phyloP scores from a whole-genome alignment of 2,797 vertebrate species.

The Poecilia velifera region DNA sequence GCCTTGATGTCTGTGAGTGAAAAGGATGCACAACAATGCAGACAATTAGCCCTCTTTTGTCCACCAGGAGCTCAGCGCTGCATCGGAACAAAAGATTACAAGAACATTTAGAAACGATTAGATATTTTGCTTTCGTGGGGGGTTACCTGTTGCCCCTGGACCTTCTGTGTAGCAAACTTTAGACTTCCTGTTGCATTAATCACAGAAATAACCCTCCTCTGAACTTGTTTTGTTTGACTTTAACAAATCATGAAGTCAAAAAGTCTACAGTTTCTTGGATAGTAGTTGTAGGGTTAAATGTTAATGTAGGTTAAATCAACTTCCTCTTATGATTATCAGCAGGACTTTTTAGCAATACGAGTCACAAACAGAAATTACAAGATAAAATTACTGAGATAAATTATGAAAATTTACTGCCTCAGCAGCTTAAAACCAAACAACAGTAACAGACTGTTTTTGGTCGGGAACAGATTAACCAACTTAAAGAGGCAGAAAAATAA shows the following conservation, averaged over 20 bases:
- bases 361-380: too few species aligned
- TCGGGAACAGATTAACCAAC: too few species aligned
- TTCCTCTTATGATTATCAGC: neutral
- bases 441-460: too few species aligned
- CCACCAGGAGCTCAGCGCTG: neutral
- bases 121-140: neutral
- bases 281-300: neutral
- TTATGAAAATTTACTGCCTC: too few species aligned
- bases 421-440: too few species aligned
- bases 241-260: neutral
- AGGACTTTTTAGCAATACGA: too few species aligned
- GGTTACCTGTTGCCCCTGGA: neutral
- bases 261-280: neutral
- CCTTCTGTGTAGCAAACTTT: neutral
- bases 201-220: neutral
- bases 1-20: conserved; percentile 46
- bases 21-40: conserved; percentile 20
- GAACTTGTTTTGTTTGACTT: neutral
- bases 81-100: neutral
- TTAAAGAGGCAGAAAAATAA: too few species aligned
- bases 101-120: neutral
- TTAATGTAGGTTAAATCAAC: neutral
- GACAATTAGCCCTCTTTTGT: conserved; percentile 8
- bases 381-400: too few species aligned
- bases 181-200: neutral